These are phyloP conservation scores for Poeciliopsis retropinna DNA, from an alignment of 2,113 vertebrate genomes.

Conservation along the genomic window DNA sequence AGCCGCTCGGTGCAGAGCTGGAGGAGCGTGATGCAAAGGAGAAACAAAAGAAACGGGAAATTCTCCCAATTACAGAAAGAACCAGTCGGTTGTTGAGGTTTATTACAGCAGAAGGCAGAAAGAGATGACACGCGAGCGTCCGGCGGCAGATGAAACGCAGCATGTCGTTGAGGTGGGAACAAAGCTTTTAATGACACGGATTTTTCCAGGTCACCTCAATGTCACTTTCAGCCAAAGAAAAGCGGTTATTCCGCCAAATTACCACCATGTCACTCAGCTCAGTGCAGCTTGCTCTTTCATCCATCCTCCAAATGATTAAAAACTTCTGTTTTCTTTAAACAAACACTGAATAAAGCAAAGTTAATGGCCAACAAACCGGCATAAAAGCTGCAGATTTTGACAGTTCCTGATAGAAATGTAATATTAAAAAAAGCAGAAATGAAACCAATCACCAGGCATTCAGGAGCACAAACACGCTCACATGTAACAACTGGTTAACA, in stretches of 20 bases:
- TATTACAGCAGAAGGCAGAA: constrained; percentile 36
- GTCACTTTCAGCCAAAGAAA: constrained; percentile 42
- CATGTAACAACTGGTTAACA: constrained; percentile 62
- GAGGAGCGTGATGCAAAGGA: background rate
- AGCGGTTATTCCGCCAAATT: constrained; percentile 40
- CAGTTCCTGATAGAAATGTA: background rate
- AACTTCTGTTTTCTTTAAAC: background rate
- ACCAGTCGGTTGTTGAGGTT: constrained; percentile 37
- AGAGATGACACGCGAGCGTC: constrained; percentile 29
- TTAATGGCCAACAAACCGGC: background rate
- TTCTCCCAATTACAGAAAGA: constrained; percentile 20
- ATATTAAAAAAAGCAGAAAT: background rate
- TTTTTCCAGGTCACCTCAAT: constrained; percentile 69
- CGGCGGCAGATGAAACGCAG: constrained; percentile 1
- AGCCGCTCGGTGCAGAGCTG: constrained; percentile 41
- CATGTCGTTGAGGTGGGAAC: constrained; percentile 35
- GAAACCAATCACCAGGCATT: background rate
- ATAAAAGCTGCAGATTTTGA: background rate
- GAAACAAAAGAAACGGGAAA: constrained; percentile 24
- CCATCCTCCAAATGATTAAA: constrained; percentile 21
- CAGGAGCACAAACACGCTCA: constrained; percentile 19
- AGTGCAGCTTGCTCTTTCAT: constrained; percentile 24
- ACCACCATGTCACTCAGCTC: constrained; percentile 21
- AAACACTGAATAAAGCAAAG: background rate
- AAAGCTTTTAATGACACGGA: constrained; percentile 61